Evolutionary conservation across 2,797 vertebrate species (phyloP).

Genomic region (Malurus splendens): DNA sequence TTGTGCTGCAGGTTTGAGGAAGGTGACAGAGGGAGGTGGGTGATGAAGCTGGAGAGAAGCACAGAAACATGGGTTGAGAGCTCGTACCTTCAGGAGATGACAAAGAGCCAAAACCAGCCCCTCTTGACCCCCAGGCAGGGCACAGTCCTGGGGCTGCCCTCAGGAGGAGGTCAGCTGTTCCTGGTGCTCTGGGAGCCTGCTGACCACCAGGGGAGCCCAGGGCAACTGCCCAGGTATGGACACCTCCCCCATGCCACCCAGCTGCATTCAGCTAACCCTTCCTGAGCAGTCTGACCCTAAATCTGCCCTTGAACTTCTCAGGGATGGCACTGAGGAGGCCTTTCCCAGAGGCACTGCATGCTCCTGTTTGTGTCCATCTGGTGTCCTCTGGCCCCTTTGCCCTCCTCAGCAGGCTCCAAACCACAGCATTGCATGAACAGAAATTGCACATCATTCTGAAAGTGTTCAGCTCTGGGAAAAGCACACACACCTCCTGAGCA

Average conservation of each 20-base stretch:
- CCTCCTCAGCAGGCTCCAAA: neutral
- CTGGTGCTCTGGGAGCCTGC: neutral
- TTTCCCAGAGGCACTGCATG: rapidly evolving
- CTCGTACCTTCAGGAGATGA: neutral
- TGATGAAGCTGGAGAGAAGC: neutral
- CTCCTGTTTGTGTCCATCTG: neutral
- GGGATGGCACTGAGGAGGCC: neutral
- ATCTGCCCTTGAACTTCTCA: neutral
- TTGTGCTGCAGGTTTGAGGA: neutral
- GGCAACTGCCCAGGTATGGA: neutral
- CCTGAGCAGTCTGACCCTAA: neutral
- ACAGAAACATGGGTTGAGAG: neutral
- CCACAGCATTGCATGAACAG: neutral
- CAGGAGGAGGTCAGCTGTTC: neutral
- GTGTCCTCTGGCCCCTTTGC: neutral
- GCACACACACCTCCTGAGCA: neutral
- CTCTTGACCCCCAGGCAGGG: neutral
- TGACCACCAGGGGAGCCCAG: neutral
- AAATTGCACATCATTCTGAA: neutral
- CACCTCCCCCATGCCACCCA: neutral
- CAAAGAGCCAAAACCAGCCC: neutral
- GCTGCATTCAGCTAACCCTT: neutral
- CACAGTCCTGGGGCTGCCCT: neutral
- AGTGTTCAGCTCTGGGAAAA: neutral
- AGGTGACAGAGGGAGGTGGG: neutral